Evolutionary conservation across 2,797 vertebrate genomes (phyloP), one percentile per base, ranked within the genome.

Genomic region (Karalla daura): DNA sequence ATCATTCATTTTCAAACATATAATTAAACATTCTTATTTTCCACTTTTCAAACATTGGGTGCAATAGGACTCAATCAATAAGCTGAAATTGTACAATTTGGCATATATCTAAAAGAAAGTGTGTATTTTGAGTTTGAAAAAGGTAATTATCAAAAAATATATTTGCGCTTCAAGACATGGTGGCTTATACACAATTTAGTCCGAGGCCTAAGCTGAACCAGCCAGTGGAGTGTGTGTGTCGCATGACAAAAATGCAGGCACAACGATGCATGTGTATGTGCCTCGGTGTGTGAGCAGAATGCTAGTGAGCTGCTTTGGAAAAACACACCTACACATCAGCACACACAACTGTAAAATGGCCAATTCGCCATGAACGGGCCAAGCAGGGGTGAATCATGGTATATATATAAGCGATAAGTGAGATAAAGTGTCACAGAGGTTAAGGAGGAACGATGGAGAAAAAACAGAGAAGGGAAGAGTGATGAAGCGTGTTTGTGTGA

Each of bases 191-290:
- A 55, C 60, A 56, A 51, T 70, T 70, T 69, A 68, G 25, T 11
- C 44, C 54, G 36, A 46, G 54, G 53, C 35, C 45, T 47, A 23
- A 28, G 49, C 63, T 44, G 44, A 70, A 62, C 54, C 63, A 69
- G 74, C 46, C 50, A 44, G 63, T n/a, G n/a, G n/a, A n/a, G 66
- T 53, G 81, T 88, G 85, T 89, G 80, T 88, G 74, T 76, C 68
- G 89, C 89, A 92, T 91, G 82, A 88, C 83, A 92, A 90, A 81
- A 80, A 86, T 35, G 6, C 15, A 41, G 66, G 73, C 56, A 91
- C 88, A 88, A 89, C 54, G 83, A 86, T 74, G 76, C 73, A 67
- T 89, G 89, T 90, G 88, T 89, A 68, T 82, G 80, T 55, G 55
- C 46, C 74, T 58, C 60, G 50, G 46, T 62, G 68, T 66, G 81